Base-by-base conservation (phyloP, 2,113 vertebrate species). In the Brachypodius melanocephalos region DNA sequence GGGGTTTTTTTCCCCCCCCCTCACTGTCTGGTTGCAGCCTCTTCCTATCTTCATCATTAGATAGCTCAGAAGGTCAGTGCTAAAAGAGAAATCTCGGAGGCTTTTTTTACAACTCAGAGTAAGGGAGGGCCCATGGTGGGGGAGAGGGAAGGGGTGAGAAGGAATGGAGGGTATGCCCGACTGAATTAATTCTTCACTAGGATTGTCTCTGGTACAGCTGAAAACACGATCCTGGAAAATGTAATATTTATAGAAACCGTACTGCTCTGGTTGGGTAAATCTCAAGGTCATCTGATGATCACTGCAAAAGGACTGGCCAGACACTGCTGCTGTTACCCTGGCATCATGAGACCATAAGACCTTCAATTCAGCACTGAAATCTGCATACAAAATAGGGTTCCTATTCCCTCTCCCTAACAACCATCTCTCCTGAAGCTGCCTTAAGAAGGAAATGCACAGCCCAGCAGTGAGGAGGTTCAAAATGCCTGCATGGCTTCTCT, bases 41-140 rank as follows among this genome's bases (percentile, higher is more conserved):
- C 85, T 96, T 95, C 69, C 57, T 93, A 61, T 95, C 91, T 90
- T 89, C 82, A 86, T 93, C 91, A 86, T 81, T 74, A 93, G 82
- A 86, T 63, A 82, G 73, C 90, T 93, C 55, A 59, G 94, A 90
- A 96, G 93, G 85, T 92, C 96, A 86, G 66, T 49, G 84, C 90
- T 94, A 81, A 89, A 93, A 95, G 82, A 89, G 76, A 95, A 93
- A 85, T 82, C 66, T 89, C 2, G 0, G 43, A 63, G 59, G 68
- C 14, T 79, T 81, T 94, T 89, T 93, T 86, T 73, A 73, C 78
- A 85, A 77, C 10, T 4, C 73, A 59, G 57, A 81, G 28, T 38
- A 82, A 71, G 36, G 40, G 40, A 93, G 54, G 12, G 66, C 48
- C 5, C 4, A 34, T 43, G 42, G 2, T 9, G 20, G n/a, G 61